Evolutionary conservation across 1,140 invertebrate species (phyloP).

Genomic region (Sogatella furcifera): DNA sequence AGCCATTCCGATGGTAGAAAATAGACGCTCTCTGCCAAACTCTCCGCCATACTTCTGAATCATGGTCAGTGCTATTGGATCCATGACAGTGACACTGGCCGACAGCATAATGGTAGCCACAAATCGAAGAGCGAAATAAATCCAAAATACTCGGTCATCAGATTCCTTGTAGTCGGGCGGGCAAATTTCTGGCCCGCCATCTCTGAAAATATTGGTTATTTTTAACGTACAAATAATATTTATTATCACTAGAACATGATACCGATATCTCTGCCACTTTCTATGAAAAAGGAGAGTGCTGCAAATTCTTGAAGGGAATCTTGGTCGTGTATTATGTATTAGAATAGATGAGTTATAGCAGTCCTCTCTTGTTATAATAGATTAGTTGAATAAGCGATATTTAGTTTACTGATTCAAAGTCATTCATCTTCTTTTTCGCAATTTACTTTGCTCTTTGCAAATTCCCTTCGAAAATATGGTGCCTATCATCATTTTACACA

Average conservation of each 20-base stretch:
- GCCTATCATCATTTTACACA: no score
- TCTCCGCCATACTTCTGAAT: slow-evolving; percentile 65
- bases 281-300: no score
- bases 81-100: slow-evolving; percentile 66
- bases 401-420: no score
- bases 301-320: no score
- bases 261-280: no score
- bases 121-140: slow-evolving; percentile 64
- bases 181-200: slow-evolving; percentile 57
- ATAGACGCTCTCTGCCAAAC: slow-evolving; percentile 66
- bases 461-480: no score
- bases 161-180: slow-evolving; percentile 61
- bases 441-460: no score
- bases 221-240: slow-evolving; percentile 19
- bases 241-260: neutral
- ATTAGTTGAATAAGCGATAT: no score
- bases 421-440: no score
- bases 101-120: slow-evolving; percentile 61
- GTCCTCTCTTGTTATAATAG: no score
- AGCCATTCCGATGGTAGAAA: slow-evolving; percentile 67
- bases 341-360: no score
- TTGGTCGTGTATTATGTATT: no score
- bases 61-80: slow-evolving; percentile 69
- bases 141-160: slow-evolving; percentile 62
- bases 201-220: slow-evolving; percentile 27